phyloP scores from a whole-genome alignment of 2,113 vertebrate species.

The Numenius arquata region DNA sequence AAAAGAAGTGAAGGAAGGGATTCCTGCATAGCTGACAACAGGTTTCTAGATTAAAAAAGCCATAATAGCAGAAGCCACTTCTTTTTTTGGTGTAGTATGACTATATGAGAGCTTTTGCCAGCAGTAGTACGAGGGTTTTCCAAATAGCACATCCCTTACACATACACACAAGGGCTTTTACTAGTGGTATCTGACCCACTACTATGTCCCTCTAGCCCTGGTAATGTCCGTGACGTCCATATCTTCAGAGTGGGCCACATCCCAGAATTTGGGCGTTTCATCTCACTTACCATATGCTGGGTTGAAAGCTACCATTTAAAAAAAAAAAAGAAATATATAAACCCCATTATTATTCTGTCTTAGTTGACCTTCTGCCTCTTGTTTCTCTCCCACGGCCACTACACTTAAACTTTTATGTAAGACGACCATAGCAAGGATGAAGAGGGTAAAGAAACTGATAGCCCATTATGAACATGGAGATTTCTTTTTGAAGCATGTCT shows the following conservation, averaged over 20 bases:
- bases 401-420: slow-evolving; percentile 7
- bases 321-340: background rate
- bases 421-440: background rate
- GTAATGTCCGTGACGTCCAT: background rate
- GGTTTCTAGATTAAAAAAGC: background rate
- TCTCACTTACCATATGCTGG: background rate
- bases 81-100: background rate
- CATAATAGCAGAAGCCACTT: background rate
- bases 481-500: background rate
- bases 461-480: background rate
- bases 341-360: slow-evolving; percentile 48
- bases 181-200: background rate
- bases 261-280: background rate
- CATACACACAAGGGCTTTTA: background rate
- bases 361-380: slow-evolving; percentile 34
- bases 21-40: background rate
- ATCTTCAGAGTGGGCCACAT: background rate
- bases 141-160: background rate
- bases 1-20: background rate
- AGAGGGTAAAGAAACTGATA: background rate
- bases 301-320: slow-evolving; percentile 9
- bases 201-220: background rate
- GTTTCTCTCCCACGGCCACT: background rate
- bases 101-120: background rate
- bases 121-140: background rate